Conservation (phyloP, 2,888 invertebrate species). For the Kryphioiulus occultus region DNA sequence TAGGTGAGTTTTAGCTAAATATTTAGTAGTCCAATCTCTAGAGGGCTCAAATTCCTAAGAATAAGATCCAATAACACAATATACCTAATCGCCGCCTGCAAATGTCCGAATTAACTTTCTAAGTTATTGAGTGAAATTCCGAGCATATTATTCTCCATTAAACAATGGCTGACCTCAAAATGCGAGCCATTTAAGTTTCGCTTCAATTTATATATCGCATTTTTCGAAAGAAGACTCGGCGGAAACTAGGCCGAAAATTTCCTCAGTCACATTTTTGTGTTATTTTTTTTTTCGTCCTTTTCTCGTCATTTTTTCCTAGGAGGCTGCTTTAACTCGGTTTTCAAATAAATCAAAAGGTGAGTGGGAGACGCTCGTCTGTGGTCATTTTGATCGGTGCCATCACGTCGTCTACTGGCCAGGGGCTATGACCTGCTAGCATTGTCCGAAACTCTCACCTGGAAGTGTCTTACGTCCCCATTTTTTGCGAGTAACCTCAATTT, state of each 20-base stretch:
- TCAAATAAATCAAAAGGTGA: background rate
- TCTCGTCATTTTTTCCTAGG: background rate
- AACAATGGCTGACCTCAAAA: conserved; percentile 35
- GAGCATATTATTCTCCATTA: background rate
- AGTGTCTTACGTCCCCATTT: conserved; percentile 28
- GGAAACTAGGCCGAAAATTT: conserved; percentile 36
- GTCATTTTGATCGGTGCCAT: conserved; percentile 3
- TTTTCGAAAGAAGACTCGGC: background rate
- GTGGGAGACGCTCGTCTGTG: background rate
- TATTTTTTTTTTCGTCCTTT: background rate
- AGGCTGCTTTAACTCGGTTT: background rate
- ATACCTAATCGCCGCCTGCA: background rate
- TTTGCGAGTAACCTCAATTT: conserved; percentile 14
- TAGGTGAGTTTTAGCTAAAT: too few species aligned
- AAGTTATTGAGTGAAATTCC: conserved; percentile 7
- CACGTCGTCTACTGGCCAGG: background rate
- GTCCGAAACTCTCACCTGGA: conserved; percentile 35
- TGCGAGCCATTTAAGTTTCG: conserved; percentile 27
- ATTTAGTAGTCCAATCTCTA: too few species aligned
- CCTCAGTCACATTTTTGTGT: background rate
- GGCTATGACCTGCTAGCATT: conserved; percentile 30
- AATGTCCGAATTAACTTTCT: conserved; percentile 1
- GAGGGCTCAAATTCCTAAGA: background rate
- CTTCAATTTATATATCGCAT: conserved; percentile 14
- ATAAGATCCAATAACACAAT: background rate